Conservation (phyloP, 2,113 vertebrate genomes). For the Grammomys dolichurus region DNA sequence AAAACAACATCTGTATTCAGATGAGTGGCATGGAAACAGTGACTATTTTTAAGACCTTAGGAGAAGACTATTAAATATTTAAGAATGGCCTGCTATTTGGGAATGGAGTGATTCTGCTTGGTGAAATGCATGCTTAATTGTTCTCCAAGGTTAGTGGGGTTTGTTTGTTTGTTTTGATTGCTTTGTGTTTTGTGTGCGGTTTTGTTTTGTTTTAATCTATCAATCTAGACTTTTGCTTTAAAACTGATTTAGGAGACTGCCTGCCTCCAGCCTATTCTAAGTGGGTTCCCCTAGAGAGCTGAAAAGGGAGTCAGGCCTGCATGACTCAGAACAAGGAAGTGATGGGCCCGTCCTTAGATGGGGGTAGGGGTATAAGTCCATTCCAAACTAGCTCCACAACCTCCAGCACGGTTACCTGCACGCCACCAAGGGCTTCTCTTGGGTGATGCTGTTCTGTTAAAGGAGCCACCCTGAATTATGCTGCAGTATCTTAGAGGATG, state of each 20-base stretch:
- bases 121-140: background rate
- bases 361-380: no score
- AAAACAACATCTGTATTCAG: constrained; percentile 22
- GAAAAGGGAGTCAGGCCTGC: rapidly evolving
- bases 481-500: background rate
- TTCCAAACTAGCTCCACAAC: background rate
- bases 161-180: background rate
- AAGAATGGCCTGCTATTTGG: constrained; percentile 50
- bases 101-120: background rate
- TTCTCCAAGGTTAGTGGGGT: constrained; percentile 27
- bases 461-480: rapidly evolving
- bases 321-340: background rate
- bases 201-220: no score
- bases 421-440: rapidly evolving
- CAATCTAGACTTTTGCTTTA: constrained; percentile 13
- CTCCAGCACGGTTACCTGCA: no score
- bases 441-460: rapidly evolving
- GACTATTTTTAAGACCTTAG: background rate
- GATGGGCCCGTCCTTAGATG: rapidly evolving
- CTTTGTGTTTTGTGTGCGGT: no score
- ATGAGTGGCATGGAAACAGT: background rate
- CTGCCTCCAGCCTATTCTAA: background rate
- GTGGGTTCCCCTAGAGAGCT: background rate
- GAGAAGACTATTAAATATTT: constrained; percentile 58
- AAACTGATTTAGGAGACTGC: background rate